Evolutionary conservation across 2,113 vertebrate genomes (phyloP), one percentile per base, ranked within the genome.

Genomic region (Nestor notabilis): DNA sequence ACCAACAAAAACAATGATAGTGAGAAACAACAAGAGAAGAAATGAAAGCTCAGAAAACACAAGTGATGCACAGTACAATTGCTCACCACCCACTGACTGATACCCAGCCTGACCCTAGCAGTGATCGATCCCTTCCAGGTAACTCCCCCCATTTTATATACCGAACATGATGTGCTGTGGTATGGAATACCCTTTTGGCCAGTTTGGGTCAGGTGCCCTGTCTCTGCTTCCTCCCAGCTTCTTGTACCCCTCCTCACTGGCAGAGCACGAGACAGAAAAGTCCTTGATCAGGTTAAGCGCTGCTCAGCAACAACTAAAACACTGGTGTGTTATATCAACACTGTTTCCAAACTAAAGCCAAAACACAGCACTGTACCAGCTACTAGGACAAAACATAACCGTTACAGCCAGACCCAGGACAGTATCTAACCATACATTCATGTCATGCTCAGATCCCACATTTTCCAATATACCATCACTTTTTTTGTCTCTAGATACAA

Each of bases 221-320:
- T n/a, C 56, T n/a, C 23, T 58, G 56, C 20, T 58, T n/a, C 56
- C 56, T 58, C 56, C 56, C 15, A 21, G 56, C 56, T 58, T 58
- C 33, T 58, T 58, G 21, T n/a, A 9, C 56, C 9, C 33, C 56
- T 58, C 33, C 33, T 58, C 13, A 14, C 56, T 24, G 56, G 20
- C 33, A 24, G 33, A n/a, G 33, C 33, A n/a, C n/a, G 33, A 58
- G 56, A 35, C 33, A 23, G 33, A 58, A 58, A 58, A n/a, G 33
- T 35, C 56, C 13, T n/a, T 58, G 20, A n/a, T n/a, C 1, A 1
- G 33, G 6, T 13, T n/a, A n/a, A n/a, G 12, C 8, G 9, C 56
- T 23, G 20, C 33, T 58, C 56, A 58, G 56, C 56, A 58, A 15
- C 56, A 58, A 23, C 55, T 58, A 33, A 58, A 58, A 58, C 33